Percentiles rank a stretch among this genome's conserved stretches.
Conservation (phyloP, 2,113 vertebrate genomes). For the Alectura lathami region DNA sequence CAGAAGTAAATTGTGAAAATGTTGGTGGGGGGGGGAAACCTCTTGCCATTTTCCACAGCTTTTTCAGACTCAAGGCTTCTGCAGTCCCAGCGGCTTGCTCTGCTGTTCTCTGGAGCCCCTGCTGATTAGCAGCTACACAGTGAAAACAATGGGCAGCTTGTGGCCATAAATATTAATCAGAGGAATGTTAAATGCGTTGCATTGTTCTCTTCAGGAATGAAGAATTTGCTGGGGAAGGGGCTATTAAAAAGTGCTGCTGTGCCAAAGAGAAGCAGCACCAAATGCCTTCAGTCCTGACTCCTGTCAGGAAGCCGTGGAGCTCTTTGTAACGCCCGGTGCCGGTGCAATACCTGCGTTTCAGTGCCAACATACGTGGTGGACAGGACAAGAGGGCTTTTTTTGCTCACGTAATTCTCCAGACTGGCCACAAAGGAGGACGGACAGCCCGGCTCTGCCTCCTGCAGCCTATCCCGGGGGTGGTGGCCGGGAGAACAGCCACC, state of each 20-base stretch:
- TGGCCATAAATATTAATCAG: conserved; percentile 42
- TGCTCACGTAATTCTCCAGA: not conserved
- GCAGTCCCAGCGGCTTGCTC: not conserved
- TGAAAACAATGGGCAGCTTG: conserved; percentile 43
- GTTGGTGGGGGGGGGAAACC: not conserved
- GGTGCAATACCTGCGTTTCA: not conserved
- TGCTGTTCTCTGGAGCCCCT: not conserved
- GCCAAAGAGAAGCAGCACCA: not conserved
- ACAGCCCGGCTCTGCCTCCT: rapidly evolving
- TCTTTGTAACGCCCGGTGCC: not conserved
- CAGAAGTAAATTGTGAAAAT: not conserved
- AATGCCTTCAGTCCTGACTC: not conserved
- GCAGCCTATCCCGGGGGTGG: not conserved
- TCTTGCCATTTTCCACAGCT: not conserved
- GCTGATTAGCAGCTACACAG: not conserved
- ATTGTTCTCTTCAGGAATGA: not conserved
- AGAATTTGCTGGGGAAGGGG: not conserved
- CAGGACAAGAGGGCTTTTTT: not conserved
- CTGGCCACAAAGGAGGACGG: not conserved
- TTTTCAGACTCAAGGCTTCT: not conserved
- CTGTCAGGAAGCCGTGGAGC: not conserved
- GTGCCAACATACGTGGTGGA: not conserved
- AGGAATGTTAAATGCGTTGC: conserved; percentile 30
- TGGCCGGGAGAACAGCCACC: rapidly evolving
- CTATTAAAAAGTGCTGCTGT: conserved; percentile 9